A percentile compares a stretch with the other conserved stretches of the same genome.
Evolutionary conservation across 2,113 vertebrate species (phyloP).

Genomic region (Vidua macroura): DNA sequence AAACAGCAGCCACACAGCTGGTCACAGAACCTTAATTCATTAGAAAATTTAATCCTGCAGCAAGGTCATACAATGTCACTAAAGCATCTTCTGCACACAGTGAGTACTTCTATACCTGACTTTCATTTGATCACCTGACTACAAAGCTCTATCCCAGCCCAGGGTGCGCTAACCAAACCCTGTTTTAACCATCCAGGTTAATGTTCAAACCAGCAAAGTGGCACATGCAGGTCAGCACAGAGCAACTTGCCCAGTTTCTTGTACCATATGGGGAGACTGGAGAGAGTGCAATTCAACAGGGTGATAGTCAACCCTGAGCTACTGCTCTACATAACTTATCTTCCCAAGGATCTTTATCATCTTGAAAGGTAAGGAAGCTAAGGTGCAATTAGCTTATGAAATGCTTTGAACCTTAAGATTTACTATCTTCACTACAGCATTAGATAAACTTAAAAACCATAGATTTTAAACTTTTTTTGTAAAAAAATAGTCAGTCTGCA

Average conservation of each 20-base stretch:
- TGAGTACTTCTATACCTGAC: not conserved
- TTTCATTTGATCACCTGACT: not conserved
- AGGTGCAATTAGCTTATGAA: not conserved
- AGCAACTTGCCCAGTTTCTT: not conserved
- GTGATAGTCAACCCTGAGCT: not conserved
- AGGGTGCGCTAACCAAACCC: not conserved
- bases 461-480: not conserved
- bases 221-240: not conserved
- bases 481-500: not conserved
- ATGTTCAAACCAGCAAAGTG: not conserved
- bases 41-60: not conserved
- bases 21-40: not conserved
- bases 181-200: not conserved
- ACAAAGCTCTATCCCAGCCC: not conserved
- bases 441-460: not conserved
- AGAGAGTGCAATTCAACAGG: not conserved
- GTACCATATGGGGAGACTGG: not conserved
- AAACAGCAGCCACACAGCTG: not conserved
- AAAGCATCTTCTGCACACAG: not conserved
- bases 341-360: not conserved
- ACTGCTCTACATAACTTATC: not conserved
- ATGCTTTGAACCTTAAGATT: not conserved
- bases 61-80: not conserved
- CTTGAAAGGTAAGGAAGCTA: not conserved
- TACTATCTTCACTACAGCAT: not conserved